A percentile compares a stretch with the other conserved stretches of the same genome.
Conservation (phyloP, 2,113 vertebrate genomes). For the Pleuronectes platessa region DNA sequence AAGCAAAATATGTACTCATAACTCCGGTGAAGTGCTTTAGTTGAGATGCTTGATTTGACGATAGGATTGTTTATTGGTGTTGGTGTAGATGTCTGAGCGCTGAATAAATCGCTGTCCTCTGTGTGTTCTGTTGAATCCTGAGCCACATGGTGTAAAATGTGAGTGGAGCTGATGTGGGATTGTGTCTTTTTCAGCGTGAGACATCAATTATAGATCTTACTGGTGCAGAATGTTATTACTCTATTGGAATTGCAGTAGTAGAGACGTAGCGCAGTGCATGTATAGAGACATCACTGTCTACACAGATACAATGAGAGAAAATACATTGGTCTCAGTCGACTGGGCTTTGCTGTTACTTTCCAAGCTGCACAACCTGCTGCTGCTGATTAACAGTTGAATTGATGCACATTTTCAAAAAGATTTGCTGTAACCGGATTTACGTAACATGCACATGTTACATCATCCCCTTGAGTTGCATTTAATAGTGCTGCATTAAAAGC, state of each 20-base stretch:
- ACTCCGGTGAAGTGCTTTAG: constrained; percentile 12
- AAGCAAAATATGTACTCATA: not conserved
- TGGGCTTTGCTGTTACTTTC: not conserved
- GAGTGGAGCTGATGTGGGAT: not conserved
- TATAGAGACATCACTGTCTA: not conserved
- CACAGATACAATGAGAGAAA: no score
- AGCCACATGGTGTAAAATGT: constrained; percentile 3
- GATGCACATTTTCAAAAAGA: not conserved
- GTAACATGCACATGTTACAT: not conserved
- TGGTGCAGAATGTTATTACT: not conserved
- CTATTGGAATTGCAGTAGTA: not conserved
- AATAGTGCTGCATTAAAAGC: not conserved
- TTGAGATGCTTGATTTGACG: constrained; percentile 14
- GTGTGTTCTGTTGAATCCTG: not conserved
- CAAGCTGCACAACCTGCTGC: not conserved
- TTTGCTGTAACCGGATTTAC: not conserved
- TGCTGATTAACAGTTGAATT: not conserved
- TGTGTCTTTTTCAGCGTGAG: constrained; percentile 6
- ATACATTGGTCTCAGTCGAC: no score
- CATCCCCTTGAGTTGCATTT: constrained; percentile 10
- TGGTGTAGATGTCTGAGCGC: not conserved
- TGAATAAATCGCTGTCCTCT: not conserved
- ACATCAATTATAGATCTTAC: not conserved
- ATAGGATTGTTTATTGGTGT: not conserved
- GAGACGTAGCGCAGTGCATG: not conserved